Evolutionary conservation across 2,888 invertebrate genomes (phyloP).

Genomic region (Reticulitermes lucifugus): DNA sequence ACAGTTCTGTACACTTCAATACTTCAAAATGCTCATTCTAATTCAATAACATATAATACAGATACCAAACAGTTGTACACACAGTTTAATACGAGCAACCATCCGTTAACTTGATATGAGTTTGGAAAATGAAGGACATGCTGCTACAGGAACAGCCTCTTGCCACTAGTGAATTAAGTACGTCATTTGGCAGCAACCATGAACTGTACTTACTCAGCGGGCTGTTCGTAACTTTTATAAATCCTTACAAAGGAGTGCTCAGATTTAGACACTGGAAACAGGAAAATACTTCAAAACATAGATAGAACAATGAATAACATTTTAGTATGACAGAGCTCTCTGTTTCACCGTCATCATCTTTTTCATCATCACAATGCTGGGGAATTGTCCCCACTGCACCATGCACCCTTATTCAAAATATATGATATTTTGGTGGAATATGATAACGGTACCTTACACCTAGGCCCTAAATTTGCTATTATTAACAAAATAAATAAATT

Average conservation of each 20-base stretch:
- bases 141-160: neutral
- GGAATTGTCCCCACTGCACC: constrained; percentile 41
- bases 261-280: constrained; percentile 24
- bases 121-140: constrained; percentile 10
- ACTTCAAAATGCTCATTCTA: constrained; percentile 36
- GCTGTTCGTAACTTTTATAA: neutral
- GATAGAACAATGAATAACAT: constrained; percentile 22
- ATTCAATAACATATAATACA: constrained; percentile 36
- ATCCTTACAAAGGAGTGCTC: constrained; percentile 17
- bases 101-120: neutral
- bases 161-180: neutral
- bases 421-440: constrained; percentile 51
- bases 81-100: constrained; percentile 19
- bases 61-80: constrained; percentile 39
- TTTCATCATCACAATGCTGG: constrained; percentile 19
- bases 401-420: constrained; percentile 51
- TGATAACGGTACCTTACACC: constrained; percentile 51
- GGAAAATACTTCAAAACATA: constrained; percentile 14
- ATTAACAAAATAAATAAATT: constrained; percentile 54
- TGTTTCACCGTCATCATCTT: constrained; percentile 18
- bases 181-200: neutral
- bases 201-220: constrained; percentile 3
- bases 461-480: constrained; percentile 51
- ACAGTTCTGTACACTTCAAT: neutral
- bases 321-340: constrained; percentile 21